These are phyloP conservation scores for Acanthopagrus latus DNA, from an alignment of 2,797 vertebrate species.

Conservation along the genomic window DNA sequence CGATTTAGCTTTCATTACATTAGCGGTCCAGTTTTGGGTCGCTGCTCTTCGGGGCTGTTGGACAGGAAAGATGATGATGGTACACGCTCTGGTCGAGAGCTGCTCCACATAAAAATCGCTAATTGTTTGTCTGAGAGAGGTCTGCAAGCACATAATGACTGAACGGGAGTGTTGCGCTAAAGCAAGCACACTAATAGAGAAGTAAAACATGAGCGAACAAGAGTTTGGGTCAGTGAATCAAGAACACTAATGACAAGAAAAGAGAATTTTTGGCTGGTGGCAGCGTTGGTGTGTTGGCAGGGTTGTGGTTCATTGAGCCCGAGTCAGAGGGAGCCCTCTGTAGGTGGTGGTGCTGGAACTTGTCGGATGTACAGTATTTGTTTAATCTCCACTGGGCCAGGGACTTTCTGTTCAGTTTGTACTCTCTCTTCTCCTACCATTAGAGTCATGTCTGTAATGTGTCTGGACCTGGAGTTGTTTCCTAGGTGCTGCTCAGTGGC, in stretches of 20 bases:
- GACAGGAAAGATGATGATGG: background rate
- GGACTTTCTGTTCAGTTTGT: no score
- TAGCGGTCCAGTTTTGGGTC: background rate
- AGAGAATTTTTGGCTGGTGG: slow-evolving; percentile 4
- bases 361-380: background rate
- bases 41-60: background rate
- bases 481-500: no score
- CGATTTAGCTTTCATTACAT: background rate
- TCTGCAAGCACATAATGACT: background rate
- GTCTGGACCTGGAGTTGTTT: no score
- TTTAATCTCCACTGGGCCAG: background rate
- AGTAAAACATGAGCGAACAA: background rate
- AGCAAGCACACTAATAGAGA: background rate
- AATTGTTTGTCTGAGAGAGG: background rate
- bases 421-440: no score
- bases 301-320: slow-evolving; percentile 10
- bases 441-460: no score
- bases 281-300: slow-evolving; percentile 8
- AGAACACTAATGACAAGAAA: slow-evolving; percentile 8
- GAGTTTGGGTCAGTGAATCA: slow-evolving; percentile 1
- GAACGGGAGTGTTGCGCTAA: background rate
- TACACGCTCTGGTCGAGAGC: background rate
- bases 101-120: background rate
- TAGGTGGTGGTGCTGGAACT: background rate
- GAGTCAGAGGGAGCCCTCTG: slow-evolving; percentile 9